phyloP scores from a whole-genome alignment of 2,113 vertebrate genomes.

The Larimichthys crocea region DNA sequence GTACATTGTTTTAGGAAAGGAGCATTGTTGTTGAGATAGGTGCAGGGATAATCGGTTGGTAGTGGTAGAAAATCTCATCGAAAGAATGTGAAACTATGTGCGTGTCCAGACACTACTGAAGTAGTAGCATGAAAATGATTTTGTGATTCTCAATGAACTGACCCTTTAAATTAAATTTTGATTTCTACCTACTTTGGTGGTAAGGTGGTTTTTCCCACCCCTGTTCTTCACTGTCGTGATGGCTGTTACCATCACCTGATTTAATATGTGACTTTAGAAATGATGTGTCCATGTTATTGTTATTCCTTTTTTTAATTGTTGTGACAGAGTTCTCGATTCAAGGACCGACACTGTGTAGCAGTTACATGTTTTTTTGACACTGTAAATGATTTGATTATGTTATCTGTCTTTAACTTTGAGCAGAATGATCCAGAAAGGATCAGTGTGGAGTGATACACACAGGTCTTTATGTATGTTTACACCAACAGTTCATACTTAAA shows the following conservation, averaged over 20 bases:
- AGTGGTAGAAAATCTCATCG: neutral
- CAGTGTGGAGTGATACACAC: neutral
- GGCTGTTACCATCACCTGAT: neutral
- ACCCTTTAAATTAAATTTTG: neutral
- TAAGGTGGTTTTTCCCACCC: neutral
- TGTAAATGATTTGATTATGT: conserved; percentile 16
- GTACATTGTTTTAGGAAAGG: neutral
- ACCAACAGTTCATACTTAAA: neutral
- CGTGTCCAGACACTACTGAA: neutral
- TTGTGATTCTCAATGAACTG: neutral
- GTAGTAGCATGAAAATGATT: neutral
- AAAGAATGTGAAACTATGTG: neutral
- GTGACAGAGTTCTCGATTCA: conserved; percentile 39
- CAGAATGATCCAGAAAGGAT: neutral
- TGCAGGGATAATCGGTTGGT: neutral
- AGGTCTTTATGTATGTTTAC: conserved; percentile 22
- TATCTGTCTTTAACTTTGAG: neutral
- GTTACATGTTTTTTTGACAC: neutral
- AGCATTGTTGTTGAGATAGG: neutral
- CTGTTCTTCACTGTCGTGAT: neutral
- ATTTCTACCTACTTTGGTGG: neutral
- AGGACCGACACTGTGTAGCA: conserved; percentile 1
- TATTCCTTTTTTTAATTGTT: neutral
- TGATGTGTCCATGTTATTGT: neutral
- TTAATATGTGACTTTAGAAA: neutral